Percentiles rank a stretch among this genome's conserved stretches.
These are phyloP conservation scores for Scolanthus callimorphus DNA, from an alignment of 92 coral and sea anemone species.

Conservation along the genomic window DNA sequence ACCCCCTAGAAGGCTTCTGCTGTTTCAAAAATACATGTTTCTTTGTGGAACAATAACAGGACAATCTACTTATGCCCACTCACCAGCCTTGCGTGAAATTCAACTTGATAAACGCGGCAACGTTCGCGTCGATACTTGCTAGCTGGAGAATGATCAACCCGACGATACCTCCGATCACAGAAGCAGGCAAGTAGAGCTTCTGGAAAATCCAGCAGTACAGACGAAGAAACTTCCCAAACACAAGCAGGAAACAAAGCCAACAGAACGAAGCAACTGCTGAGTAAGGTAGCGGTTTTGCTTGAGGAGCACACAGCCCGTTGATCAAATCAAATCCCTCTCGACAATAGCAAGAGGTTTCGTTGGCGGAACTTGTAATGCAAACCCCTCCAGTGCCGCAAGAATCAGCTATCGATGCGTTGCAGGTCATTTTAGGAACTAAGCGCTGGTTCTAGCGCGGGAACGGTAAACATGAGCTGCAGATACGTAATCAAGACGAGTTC, in stretches of 20 bases:
- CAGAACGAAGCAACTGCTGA: conserved; percentile 79
- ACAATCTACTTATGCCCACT: too few relatives aligned
- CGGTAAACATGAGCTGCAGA: not conserved
- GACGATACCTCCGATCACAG: conserved; percentile 66
- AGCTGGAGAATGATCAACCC: conserved; percentile 57
- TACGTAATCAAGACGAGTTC: too few relatives aligned
- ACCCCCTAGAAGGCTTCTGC: too few relatives aligned
- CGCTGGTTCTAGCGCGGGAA: too few relatives aligned
- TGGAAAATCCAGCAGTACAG: conserved; percentile 67
- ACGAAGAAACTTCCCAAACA: conserved; percentile 65
- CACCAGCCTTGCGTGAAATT: conserved; percentile 83
- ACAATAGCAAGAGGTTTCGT: conserved; percentile 49
- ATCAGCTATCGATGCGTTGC: conserved; percentile 38
- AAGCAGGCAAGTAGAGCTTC: conserved; percentile 78
- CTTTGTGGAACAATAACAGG: too few relatives aligned
- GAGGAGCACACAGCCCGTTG: conserved; percentile 40
- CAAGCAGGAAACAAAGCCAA: conserved; percentile 75
- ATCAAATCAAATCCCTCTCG: conserved; percentile 27
- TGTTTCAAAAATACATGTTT: too few relatives aligned
- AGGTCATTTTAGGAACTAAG: conserved; percentile 53
- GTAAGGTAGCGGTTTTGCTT: conserved; percentile 46
- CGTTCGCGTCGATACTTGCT: conserved; percentile 28
- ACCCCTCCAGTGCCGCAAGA: conserved; percentile 68
- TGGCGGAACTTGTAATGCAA: conserved; percentile 32
- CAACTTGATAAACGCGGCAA: conserved; percentile 35